A percentile compares a stretch with the other conserved stretches of the same genome.
phyloP scores from a whole-genome alignment of 2,888 invertebrate species.

The Drosophila mimetica region DNA sequence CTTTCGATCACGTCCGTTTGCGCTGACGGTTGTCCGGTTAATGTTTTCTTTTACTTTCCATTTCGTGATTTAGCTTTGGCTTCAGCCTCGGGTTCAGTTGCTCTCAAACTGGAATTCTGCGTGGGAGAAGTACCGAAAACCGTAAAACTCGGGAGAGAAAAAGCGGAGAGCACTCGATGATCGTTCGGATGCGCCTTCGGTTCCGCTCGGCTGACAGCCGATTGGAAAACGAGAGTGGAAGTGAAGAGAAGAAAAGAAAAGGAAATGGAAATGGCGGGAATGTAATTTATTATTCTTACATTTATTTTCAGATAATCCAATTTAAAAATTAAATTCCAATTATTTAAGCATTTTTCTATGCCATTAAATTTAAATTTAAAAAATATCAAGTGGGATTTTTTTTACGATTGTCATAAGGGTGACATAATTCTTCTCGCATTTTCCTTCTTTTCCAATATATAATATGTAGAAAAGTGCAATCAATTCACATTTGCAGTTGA shows the following conservation, averaged over 20 bases:
- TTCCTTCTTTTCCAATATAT: neutral
- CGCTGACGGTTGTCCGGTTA: slow-evolving; percentile 70
- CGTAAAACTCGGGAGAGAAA: neutral
- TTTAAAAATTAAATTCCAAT: too few species aligned
- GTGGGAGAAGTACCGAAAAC: slow-evolving; percentile 6
- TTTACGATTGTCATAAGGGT: too few species aligned
- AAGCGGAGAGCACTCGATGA: slow-evolving; percentile 4
- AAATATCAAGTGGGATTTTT: too few species aligned
- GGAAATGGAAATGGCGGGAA: slow-evolving; percentile 3
- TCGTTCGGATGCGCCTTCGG: slow-evolving; percentile 13
- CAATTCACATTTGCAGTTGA: slow-evolving; percentile 17
- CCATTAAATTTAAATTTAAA: too few species aligned
- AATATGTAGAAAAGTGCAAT: slow-evolving; percentile 3
- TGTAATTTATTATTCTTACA: too few species aligned
- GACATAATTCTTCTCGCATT: neutral
- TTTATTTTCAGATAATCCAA: too few species aligned
- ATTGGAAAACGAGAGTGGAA: slow-evolving; percentile 9
- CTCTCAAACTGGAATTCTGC: slow-evolving; percentile 64
- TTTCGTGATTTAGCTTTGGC: slow-evolving; percentile 58
- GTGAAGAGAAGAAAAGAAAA: neutral
- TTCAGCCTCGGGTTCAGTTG: slow-evolving; percentile 52
- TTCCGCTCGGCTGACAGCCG: slow-evolving; percentile 11
- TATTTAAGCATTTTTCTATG: too few species aligned
- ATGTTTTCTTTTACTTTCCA: slow-evolving; percentile 75
- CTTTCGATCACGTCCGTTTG: slow-evolving; percentile 61